Base-by-base conservation (phyloP, 2,797 vertebrate genomes). In the Rhynchotus rufescens region DNA sequence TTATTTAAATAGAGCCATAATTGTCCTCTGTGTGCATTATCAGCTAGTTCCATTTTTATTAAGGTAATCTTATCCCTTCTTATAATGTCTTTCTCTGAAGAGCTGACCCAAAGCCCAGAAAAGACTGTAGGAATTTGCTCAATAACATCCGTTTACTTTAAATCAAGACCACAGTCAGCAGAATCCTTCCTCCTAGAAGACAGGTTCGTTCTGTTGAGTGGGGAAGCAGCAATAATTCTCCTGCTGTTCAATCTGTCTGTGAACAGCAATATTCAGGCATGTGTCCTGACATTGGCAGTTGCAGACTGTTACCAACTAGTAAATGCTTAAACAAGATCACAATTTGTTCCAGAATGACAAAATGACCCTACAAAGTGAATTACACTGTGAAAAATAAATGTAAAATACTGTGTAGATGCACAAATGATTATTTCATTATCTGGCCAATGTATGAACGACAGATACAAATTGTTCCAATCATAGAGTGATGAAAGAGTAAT, bases 351-450 rank as follows among this genome's bases (percentile, higher is more conserved):
- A 95, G 92, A 96, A 95, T 94, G 96, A 97, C 94, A 92, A 97
- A 98, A 97, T 92, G 92, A 96, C 93, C 96, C 96, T 84, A 79
- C 44, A 32, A 94, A 97, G 88, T 95, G 93, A 97, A 98, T 96
- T 96, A 93, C 82, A 84, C 90, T 95, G 92, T 97, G 95, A 97
- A 95, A 94, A 96, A 95, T 94, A 96, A 96, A 96, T 97, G 92
- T 97, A 98, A 97, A 97, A 94, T 90, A 96, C 90, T 87, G 88
- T 85, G 69, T 95, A 98, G 97, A 97, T 96, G 96, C 92, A 96
- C 94, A 97, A 96, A 97, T 98, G 94, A 97, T 98, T 96, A 96
- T 98, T 98, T 98, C 96, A 98, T 98, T 97, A 98, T 98, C 95
- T 97, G 96, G 93, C 94, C 97, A 97, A 95, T 86, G 94, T 97